phyloP scores from a whole-genome alignment of 64 coral and sea anemone genomes.

The Montipora foliosa region DNA sequence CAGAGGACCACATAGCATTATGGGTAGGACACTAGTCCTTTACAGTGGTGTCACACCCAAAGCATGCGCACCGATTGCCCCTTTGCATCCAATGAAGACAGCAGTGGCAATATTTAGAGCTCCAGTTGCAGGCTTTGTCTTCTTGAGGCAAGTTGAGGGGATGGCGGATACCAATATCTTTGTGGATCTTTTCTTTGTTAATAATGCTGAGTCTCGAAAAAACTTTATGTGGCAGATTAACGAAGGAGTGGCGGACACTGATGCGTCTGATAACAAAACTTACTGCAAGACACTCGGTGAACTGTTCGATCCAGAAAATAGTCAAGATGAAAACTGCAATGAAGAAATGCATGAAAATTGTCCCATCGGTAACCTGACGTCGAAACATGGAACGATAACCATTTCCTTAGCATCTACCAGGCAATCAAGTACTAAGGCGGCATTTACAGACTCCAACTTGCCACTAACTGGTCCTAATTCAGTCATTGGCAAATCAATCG shows the following conservation, averaged over 20 bases:
- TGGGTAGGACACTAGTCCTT: slow-evolving; percentile 79
- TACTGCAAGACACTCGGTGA: slow-evolving; percentile 53
- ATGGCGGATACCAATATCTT: slow-evolving; percentile 55
- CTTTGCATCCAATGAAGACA: background rate
- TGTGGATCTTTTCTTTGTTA: slow-evolving; percentile 83
- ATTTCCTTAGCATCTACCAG: slow-evolving; percentile 44
- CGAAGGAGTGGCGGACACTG: background rate
- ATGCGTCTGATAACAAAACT: slow-evolving; percentile 1
- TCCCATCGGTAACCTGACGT: slow-evolving; percentile 65
- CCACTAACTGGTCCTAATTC: slow-evolving; percentile 33
- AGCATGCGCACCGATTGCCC: slow-evolving; percentile 76
- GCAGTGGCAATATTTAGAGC: slow-evolving; percentile 70
- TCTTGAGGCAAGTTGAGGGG: slow-evolving; percentile 68
- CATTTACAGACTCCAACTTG: slow-evolving; percentile 78
- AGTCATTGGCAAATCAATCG: slow-evolving; percentile 61
- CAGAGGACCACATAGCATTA: slow-evolving; percentile 67
- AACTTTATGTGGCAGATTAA: slow-evolving; percentile 67
- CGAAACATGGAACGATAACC: slow-evolving; percentile 47
- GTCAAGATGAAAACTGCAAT: slow-evolving; percentile 36
- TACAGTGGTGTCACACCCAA: slow-evolving; percentile 46
- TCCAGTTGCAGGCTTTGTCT: slow-evolving; percentile 81
- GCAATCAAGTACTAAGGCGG: slow-evolving; percentile 4
- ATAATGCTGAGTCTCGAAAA: background rate
- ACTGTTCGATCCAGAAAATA: slow-evolving; percentile 58
- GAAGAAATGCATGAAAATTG: slow-evolving; percentile 51